Percentiles rank a stretch among this genome's conserved stretches.
Evolutionary conservation across 35 echinoderm and acorn worm genomes (phyloP).

Genomic region (Holothuria glaberrima): DNA sequence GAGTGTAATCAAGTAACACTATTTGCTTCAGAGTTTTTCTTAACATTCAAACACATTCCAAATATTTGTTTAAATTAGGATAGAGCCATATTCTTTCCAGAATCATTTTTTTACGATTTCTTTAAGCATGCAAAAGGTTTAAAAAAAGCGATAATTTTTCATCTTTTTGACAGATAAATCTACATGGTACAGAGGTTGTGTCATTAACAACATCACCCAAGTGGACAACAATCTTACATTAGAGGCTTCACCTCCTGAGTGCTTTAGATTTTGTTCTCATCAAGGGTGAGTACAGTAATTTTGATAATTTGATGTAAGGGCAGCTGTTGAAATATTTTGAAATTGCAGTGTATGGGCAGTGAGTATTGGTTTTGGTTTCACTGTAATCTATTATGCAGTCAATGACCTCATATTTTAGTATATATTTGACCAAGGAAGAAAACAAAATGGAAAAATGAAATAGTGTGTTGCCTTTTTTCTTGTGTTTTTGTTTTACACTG

Average conservation of each 20-base stretch:
- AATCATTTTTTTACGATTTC: too few species aligned
- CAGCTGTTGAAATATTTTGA: not conserved
- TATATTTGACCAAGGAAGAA: not conserved
- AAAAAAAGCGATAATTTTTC: not conserved
- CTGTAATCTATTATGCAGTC: not conserved
- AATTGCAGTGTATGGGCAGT: not conserved
- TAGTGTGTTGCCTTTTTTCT: too few species aligned
- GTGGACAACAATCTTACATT: not conserved
- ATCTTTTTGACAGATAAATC: not conserved
- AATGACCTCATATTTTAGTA: not conserved
- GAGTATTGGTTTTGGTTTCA: not conserved
- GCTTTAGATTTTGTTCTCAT: not conserved
- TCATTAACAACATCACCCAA: conserved; percentile 4
- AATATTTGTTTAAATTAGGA: too few species aligned
- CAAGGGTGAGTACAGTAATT: conserved; percentile 9
- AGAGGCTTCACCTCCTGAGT: not conserved
- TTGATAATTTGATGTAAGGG: not conserved
- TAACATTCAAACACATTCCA: too few species aligned
- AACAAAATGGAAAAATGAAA: too few species aligned
- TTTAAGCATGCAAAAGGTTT: not conserved
- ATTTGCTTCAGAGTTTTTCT: too few species aligned
- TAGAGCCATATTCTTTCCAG: too few species aligned
- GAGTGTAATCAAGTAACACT: too few species aligned
- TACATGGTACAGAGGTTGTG: conserved; percentile 27
- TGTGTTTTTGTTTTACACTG: too few species aligned